These are phyloP conservation scores for Hylaea fasciaria DNA, from an alignment of 2,888 invertebrate genomes.

Conservation along the genomic window DNA sequence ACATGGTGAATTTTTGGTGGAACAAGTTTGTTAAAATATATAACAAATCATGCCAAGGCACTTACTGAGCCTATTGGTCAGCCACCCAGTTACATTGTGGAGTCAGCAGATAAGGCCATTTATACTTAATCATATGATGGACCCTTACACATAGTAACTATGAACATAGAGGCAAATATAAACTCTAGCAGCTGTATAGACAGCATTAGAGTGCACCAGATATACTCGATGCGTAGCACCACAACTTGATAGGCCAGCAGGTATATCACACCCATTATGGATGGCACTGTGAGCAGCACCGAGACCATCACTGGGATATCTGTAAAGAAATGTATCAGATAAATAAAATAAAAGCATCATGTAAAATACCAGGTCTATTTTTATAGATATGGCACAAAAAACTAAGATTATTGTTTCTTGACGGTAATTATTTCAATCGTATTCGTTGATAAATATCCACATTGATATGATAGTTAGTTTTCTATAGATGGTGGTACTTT, in stretches of 20 bases:
- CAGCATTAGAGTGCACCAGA: slow-evolving; percentile 94
- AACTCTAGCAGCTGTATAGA: slow-evolving; percentile 92
- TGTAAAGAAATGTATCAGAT: slow-evolving; percentile 62
- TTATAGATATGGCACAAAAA: too few species aligned
- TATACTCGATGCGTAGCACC: slow-evolving; percentile 94
- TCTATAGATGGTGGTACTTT: too few species aligned
- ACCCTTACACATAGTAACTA: slow-evolving; percentile 86
- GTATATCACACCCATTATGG: slow-evolving; percentile 93
- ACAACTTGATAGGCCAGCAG: slow-evolving; percentile 94
- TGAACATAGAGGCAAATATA: slow-evolving; percentile 91
- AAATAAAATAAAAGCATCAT: too few species aligned
- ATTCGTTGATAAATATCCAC: too few species aligned
- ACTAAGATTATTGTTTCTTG: too few species aligned
- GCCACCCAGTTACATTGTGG: background rate
- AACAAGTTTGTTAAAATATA: too few species aligned
- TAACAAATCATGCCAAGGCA: too few species aligned
- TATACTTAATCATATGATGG: slow-evolving; percentile 83
- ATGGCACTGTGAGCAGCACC: slow-evolving; percentile 93
- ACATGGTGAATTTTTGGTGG: too few species aligned
- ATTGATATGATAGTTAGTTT: too few species aligned
- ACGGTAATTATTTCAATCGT: too few species aligned
- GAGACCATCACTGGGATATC: slow-evolving; percentile 93
- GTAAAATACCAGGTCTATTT: too few species aligned
- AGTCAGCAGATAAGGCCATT: background rate
- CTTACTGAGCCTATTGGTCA: background rate